Conservation (phyloP, 2,888 invertebrate species). For the Luperina nickerlii region DNA sequence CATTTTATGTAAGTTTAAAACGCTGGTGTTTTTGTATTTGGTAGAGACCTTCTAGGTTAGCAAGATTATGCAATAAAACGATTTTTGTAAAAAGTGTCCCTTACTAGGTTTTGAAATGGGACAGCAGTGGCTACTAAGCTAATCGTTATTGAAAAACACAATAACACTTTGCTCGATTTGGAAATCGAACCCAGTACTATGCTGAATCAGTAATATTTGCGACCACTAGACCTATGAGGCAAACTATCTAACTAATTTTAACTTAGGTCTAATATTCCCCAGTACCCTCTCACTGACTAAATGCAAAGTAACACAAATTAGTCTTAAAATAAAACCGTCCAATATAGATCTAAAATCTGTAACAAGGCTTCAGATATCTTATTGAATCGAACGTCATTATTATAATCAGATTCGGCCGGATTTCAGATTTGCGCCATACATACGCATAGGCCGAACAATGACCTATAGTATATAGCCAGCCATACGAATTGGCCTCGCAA, state of each 20-base stretch:
- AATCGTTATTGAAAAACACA: not conserved
- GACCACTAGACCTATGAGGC: too few species aligned
- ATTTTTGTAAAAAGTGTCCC: too few species aligned
- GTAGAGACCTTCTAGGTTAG: too few species aligned
- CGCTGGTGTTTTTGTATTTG: too few species aligned
- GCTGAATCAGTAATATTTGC: not conserved
- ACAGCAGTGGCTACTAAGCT: not conserved
- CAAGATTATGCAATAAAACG: too few species aligned
- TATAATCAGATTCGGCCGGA: constrained; percentile 65
- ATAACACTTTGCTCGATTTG: not conserved
- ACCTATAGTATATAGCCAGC: constrained; percentile 33
- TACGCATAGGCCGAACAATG: constrained; percentile 44
- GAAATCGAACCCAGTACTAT: too few species aligned
- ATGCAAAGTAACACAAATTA: constrained; percentile 19
- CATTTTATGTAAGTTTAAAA: too few species aligned
- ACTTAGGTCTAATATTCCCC: not conserved
- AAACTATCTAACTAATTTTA: not conserved
- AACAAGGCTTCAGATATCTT: constrained; percentile 28
- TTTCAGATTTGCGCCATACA: constrained; percentile 51
- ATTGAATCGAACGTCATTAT: constrained; percentile 62
- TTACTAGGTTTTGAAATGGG: too few species aligned
- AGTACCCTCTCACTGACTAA: not conserved
- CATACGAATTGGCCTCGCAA: constrained; percentile 44
- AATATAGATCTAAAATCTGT: constrained; percentile 30
- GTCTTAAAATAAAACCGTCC: constrained; percentile 1